Evolutionary conservation across 1,140 invertebrate genomes (phyloP), one percentile per base, ranked within the genome.

Genomic region (Aphelenchoides avenae): DNA sequence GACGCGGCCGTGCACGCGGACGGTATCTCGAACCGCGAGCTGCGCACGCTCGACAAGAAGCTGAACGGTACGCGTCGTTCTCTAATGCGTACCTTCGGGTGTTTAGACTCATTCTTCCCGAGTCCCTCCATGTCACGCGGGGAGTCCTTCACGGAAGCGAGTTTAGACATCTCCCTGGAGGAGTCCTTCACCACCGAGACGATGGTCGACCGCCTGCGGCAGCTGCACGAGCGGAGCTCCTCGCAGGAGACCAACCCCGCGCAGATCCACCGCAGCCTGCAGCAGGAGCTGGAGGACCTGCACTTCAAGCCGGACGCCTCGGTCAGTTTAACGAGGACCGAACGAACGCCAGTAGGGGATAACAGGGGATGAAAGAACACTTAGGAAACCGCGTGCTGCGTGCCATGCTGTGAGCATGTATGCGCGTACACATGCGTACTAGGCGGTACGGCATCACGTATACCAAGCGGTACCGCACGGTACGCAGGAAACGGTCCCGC

Each of bases 271-370:
- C n/a, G n/a, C 3, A 3, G 39, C 20, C 39, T 41, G 18, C 26
- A 41, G 39, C 39, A 18, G 27, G 39, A 22, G 39, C 22, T 55
- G 22, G 60, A 59, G n/a, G 57, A 57, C n/a, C 58, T 59, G 6
- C 48, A 65, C 26, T 59, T 51, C 24, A 51, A 51, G 40, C 48
- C 48, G 26, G 20, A 44, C 15, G 15, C 51, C 40, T 50, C 48
- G 48, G 48, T 51, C 40, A 44, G 5, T 51, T 5, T 15, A 46
- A 11, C 41, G n/a, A 15, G 26, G 11, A 42, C 3, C 40, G 15
- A 9, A 42, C n/a, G n/a, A n/a, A n/a, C n/a, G n/a, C n/a, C n/a
- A n/a, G n/a, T n/a, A n/a, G n/a, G n/a, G n/a, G n/a, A n/a, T n/a
- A n/a, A n/a, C n/a, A n/a, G n/a, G n/a, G n/a, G n/a, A n/a, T n/a